Evolutionary conservation across 2,113 vertebrate genomes (phyloP), one percentile per base, ranked within the genome.

Genomic region (Acrocephalus kingi): DNA sequence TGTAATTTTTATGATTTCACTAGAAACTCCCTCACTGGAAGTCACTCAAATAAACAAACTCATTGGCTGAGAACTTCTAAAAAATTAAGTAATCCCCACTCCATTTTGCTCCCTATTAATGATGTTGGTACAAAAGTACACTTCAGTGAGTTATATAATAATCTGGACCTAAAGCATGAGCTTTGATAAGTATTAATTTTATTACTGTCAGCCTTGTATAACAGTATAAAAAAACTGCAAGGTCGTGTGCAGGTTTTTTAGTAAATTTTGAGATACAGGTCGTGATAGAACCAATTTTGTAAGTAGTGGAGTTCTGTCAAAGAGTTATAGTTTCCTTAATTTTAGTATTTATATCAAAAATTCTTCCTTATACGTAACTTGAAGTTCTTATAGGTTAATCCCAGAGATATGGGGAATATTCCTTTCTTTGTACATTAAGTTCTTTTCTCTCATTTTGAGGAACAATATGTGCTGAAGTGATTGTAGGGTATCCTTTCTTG

Each of bases 41-140:
- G 18, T 19, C 16, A 1, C 8, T 43, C 35, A 35, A 35, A 35
- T 35, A 35, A 35, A 35, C 35, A 35, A 35, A 35, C 27, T 13
- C 7, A 2, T 22, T 74, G 41, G 7, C 43, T 89, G 48, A 67
- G 52, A 74, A 28, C 14, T 43, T 61, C 2, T 6, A 14, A 39
- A 62, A 89, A 49, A 35, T n/a, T 46, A 37, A 18, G 4, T 68
- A 43, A 48, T 79, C 10, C 3, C 15, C 24, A 7, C 20, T 91
- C 28, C 41, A 11, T 61, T 78, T 82, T 77, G 4, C 43, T 41
- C 1, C 9, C 5, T 84, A 59, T 77, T 18, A 82, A 28, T 18
- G 15, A 15, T 64, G 2, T 12, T 67, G 31, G 6, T 13, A 48
- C 27, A 48, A 35, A 46, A 46, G 5, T 18, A 18, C 0, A 1